phyloP scores from a whole-genome alignment of 92 coral and sea anemone species.

The Phenganax stokvisi region DNA sequence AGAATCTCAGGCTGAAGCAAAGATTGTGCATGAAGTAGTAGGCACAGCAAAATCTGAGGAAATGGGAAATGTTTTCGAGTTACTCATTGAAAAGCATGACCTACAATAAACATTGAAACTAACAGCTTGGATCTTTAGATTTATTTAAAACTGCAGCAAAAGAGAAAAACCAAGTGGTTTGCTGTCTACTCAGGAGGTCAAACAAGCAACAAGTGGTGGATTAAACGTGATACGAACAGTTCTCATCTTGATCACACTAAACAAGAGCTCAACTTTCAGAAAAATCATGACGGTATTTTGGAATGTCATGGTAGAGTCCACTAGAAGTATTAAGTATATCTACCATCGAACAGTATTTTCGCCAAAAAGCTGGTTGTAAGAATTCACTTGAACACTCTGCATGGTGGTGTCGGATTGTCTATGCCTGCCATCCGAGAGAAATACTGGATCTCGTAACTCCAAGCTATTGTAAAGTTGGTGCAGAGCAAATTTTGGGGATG shows the following conservation, averaged over 20 bases:
- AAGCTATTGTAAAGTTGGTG: background rate
- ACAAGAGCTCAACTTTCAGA: background rate
- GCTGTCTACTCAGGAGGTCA: background rate
- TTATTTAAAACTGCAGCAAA: conserved; percentile 16
- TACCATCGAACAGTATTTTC: conserved; percentile 11
- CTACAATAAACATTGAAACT: conserved; percentile 36
- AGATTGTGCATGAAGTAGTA: background rate
- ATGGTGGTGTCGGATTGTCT: conserved; percentile 32
- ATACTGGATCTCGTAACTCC: conserved; percentile 21
- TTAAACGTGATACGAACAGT: background rate
- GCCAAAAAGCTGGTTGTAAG: conserved; percentile 26
- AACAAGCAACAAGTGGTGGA: background rate
- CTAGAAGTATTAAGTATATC: conserved; percentile 26
- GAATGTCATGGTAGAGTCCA: conserved; percentile 29
- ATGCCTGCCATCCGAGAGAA: conserved; percentile 13
- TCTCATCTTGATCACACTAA: background rate
- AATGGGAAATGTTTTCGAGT: conserved; percentile 15
- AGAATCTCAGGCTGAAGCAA: conserved; percentile 17
- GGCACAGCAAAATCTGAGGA: conserved; percentile 20
- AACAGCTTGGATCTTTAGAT: conserved; percentile 31
- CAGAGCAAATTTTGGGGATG: background rate
- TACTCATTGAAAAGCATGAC: background rate
- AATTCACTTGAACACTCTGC: conserved; percentile 29
- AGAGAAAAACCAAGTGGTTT: conserved; percentile 7
- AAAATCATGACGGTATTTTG: conserved; percentile 29